Conservation (phyloP, 2,113 vertebrate species). For the Pandion haliaetus region DNA sequence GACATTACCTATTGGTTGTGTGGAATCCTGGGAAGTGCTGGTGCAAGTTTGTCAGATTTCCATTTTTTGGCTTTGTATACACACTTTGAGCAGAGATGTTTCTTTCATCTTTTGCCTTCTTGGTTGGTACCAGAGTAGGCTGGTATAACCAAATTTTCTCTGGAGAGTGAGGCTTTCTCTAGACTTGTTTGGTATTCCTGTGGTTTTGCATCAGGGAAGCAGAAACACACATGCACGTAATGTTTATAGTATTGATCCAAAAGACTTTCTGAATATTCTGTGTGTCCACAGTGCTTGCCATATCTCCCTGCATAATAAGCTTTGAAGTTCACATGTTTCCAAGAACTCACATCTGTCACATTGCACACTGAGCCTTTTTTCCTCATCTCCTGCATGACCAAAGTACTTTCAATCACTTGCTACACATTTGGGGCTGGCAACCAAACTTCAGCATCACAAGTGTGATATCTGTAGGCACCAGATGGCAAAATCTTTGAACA, state of each 20-base stretch:
- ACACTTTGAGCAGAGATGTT: neutral
- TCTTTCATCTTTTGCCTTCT: neutral
- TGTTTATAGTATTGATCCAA: neutral
- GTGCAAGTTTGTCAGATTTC: neutral
- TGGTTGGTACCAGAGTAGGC: neutral
- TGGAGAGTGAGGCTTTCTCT: neutral
- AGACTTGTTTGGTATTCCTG: neutral
- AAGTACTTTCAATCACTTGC: neutral
- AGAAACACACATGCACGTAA: neutral
- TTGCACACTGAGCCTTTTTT: neutral
- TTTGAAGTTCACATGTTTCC: neutral
- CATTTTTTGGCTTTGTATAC: neutral
- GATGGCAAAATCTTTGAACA: slow-evolving; percentile 69
- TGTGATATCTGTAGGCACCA: slow-evolving; percentile 35
- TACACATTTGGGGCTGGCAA: slow-evolving; percentile 15
- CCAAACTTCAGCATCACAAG: slow-evolving; percentile 44
- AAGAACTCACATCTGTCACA: neutral
- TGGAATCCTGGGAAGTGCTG: neutral
- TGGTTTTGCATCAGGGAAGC: neutral
- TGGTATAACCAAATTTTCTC: neutral
- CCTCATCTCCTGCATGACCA: neutral
- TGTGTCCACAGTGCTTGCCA: neutral
- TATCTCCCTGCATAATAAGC: neutral
- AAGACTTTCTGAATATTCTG: neutral
- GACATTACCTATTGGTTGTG: neutral